These are phyloP conservation scores for Epinephelus fuscoguttatus DNA, from an alignment of 2,113 vertebrate genomes.

Conservation along the genomic window DNA sequence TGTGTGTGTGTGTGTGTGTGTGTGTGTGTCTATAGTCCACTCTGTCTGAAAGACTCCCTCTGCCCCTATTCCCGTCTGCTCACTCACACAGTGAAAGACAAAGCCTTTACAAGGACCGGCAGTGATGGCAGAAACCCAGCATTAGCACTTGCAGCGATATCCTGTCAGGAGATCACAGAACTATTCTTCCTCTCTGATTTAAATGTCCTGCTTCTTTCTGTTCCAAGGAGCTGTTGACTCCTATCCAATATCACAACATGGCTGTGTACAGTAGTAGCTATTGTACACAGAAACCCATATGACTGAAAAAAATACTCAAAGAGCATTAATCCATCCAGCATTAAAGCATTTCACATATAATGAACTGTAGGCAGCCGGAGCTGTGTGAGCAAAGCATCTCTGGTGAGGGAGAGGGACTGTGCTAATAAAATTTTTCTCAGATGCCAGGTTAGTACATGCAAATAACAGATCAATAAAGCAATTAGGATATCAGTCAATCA, in stretches of 20 bases:
- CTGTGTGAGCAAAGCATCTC: constrained; percentile 51
- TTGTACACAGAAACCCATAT: background rate
- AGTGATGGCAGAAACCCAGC: constrained; percentile 52
- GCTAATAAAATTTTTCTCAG: constrained; percentile 40
- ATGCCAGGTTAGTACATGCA: constrained; percentile 74
- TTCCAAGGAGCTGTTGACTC: constrained; percentile 41
- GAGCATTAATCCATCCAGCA: background rate
- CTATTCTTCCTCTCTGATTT: constrained; percentile 32
- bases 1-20: no score
- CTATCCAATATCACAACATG: constrained; percentile 27
- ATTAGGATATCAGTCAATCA: constrained; percentile 72
- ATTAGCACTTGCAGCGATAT: constrained; percentile 49
- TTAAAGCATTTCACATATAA: constrained; percentile 17
- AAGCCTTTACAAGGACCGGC: constrained; percentile 58
- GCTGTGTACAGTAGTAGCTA: constrained; percentile 8
- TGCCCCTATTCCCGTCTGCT: constrained; percentile 62
- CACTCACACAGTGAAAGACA: constrained; percentile 60
- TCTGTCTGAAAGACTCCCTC: constrained; percentile 73
- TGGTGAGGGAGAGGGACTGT: constrained; percentile 47
- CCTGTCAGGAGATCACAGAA: constrained; percentile 34
- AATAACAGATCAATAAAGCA: constrained; percentile 73
- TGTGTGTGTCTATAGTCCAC: constrained; percentile 54
- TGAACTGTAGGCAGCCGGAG: constrained; percentile 29
- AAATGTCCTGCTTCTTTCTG: constrained; percentile 47
- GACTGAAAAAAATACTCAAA: background rate